Evolutionary conservation across 2,113 vertebrate species (phyloP), one percentile per base, ranked within the genome.

Genomic region (Melanostigma gelatinosum): DNA sequence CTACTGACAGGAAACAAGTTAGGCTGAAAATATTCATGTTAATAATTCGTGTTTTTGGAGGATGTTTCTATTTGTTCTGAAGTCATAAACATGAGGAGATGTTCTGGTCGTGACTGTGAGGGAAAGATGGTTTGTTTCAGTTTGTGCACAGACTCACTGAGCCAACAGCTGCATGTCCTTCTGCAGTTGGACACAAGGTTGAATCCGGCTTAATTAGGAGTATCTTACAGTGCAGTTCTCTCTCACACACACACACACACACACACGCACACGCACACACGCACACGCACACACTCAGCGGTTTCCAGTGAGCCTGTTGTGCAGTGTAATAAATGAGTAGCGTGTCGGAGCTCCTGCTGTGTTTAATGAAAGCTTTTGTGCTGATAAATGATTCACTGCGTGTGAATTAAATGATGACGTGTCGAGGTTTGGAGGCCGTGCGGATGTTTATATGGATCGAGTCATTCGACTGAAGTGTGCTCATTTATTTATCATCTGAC

Each of bases 381-480:
- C 57, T 74, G 80, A 83, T 79, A 48, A 82, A 82, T 66, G 66
- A 84, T 72, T 9, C 0, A 1, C 10, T 42, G 7, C 2, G 40
- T 79, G 42, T 77, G 57, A 52, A 89, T 87, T 73, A 36, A 80
- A 84, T 87, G 24, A 65, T 15, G 73, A 69, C 44, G 63, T 36
- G 66, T 70, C 1, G 46, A 29, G 29, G 38, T 36, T 52, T 34
- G 5, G 61, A 40, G 69, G 12, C 42, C 0, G 27, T 44, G 72
- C 40, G 36, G 29, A 29, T 62, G 68, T 82, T 58, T 77, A 61
- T 57, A 22, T 4, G 8, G 32, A 48, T 12, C 8, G 10, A 58
- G 24, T 64, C 12, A 4, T 44, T 15, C 4, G 72, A 27, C 8
- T 13, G 1, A 50, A 50, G 24, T 15, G 0, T 36, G 69, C 10